Evolutionary conservation across 1,140 invertebrate genomes (phyloP), one percentile per base, ranked within the genome.

Genomic region (Diorhabda elongata): DNA sequence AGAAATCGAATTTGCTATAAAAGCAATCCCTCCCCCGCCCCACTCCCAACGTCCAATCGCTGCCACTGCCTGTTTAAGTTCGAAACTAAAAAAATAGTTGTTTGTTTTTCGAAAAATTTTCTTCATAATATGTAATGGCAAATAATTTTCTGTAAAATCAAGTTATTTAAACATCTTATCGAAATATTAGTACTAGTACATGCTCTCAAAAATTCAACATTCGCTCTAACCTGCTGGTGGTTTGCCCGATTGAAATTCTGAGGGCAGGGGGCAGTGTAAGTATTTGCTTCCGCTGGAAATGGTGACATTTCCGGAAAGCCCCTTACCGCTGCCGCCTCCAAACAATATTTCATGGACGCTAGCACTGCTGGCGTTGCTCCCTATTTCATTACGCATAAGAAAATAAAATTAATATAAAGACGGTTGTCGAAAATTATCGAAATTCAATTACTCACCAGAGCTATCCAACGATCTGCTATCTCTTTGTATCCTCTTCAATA

Each of bases 221-320:
- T 26, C 59, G 42, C 11, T 70, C 77, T 79, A 77, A 81, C 80
- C 80, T 81, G 77, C 56, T 64, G 70, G 71, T 70, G 77, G 64
- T 43, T 47, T 52, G 52, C 58, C 65, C 80, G 81, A 78, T 82
- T 73, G 70, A 58, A 82, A 83, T 82, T 85, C 88, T 73, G 85
- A 81, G 67, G 90, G 89, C 56, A 89, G 89, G 73, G 89, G 87
- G 78, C 90, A 91, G 82, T 91, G 90, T 72, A 91, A 85, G 82
- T 88, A 87, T 78, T 88, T 89, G 84, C 89, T 89, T 80, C 90
- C 90, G 79, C 90, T 86, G 75, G 90, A 89, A 83, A 90, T 87
- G 67, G 87, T 84, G 80, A 89, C 86, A 84, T 91, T 92, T 73
- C 90, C 90, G 71, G 88, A 90, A 77, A 89, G 83, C 71, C 81